phyloP scores from a whole-genome alignment of 2,888 invertebrate genomes.

The Alloscopus bannaensis region DNA sequence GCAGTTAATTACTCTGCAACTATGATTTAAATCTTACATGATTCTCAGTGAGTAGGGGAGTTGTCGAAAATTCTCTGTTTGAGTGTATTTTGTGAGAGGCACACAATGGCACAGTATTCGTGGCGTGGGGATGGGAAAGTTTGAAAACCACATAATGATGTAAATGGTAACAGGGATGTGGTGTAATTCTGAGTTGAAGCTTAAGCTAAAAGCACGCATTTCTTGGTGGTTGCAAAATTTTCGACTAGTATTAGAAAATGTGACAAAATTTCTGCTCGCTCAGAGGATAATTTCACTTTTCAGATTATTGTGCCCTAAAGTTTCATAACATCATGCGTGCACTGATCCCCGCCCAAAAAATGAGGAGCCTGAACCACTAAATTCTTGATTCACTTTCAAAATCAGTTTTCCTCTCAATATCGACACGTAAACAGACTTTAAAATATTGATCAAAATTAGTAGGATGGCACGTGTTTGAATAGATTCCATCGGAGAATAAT shows the following conservation, averaged over 20 bases:
- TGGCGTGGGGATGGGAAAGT: constrained; percentile 15
- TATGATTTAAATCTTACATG: neutral
- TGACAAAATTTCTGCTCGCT: neutral
- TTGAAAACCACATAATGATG: constrained; percentile 25
- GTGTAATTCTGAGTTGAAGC: neutral
- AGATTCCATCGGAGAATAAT: too few species aligned
- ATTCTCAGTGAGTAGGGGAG: neutral
- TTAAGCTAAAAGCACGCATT: neutral
- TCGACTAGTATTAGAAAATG: neutral
- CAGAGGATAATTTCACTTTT: constrained; percentile 2
- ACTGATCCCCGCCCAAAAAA: neutral
- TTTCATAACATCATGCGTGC: neutral
- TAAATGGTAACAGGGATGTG: neutral
- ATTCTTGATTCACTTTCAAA: neutral
- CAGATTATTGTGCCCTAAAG: neutral
- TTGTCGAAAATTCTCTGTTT: constrained; percentile 8
- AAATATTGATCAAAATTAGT: too few species aligned
- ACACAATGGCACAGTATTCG: constrained; percentile 9
- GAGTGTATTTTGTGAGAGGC: constrained; percentile 7
- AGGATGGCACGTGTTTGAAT: too few species aligned
- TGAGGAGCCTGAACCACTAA: neutral
- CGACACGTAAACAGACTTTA: too few species aligned
- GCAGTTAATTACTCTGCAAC: neutral
- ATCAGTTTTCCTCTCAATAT: neutral
- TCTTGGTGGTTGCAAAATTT: constrained; percentile 4